phyloP scores from a whole-genome alignment of 2,797 vertebrate genomes.

The Xerus rutilus region DNA sequence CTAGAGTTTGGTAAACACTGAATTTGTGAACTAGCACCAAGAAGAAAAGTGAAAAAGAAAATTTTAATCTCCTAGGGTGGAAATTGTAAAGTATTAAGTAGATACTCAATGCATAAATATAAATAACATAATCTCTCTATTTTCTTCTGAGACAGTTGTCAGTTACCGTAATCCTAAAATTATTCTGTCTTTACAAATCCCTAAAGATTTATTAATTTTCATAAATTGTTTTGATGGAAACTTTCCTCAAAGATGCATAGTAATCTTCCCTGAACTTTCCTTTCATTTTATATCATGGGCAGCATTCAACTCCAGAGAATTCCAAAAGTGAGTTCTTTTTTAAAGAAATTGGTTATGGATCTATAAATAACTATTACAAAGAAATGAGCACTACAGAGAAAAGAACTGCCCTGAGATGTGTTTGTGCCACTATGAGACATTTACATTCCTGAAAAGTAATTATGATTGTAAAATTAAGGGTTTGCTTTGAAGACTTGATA shows the following conservation, averaged over 20 bases:
- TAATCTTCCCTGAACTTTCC: conserved; percentile 84
- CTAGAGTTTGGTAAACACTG: conserved; percentile 38
- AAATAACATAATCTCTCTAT: conserved; percentile 85
- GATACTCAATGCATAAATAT: conserved; percentile 83
- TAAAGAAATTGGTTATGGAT: conserved; percentile 77
- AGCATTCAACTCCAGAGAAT: conserved; percentile 79
- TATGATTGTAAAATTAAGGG: conserved; percentile 82
- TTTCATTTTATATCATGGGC: conserved; percentile 80
- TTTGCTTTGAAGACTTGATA: conserved; percentile 77
- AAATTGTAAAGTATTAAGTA: conserved; percentile 83
- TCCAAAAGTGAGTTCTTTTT: conserved; percentile 80
- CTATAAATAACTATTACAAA: conserved; percentile 80
- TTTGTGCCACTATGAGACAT: conserved; percentile 73
- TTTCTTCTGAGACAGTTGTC: conserved; percentile 80
- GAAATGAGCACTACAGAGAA: conserved; percentile 73
- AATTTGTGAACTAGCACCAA: conserved; percentile 70
- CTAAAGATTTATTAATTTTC: conserved; percentile 87
- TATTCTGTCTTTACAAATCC: conserved; percentile 84
- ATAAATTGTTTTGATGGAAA: conserved; percentile 86
- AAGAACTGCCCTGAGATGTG: conserved; percentile 77
- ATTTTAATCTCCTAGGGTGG: conserved; percentile 73
- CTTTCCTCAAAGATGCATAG: conserved; percentile 80
- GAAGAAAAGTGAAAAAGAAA: conserved; percentile 74
- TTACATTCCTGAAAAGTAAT: conserved; percentile 83
- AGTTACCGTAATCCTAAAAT: conserved; percentile 86